Evolutionary conservation across 2,797 vertebrate genomes (phyloP), one percentile per base, ranked within the genome.

Genomic region (Notolabrus celidotus): DNA sequence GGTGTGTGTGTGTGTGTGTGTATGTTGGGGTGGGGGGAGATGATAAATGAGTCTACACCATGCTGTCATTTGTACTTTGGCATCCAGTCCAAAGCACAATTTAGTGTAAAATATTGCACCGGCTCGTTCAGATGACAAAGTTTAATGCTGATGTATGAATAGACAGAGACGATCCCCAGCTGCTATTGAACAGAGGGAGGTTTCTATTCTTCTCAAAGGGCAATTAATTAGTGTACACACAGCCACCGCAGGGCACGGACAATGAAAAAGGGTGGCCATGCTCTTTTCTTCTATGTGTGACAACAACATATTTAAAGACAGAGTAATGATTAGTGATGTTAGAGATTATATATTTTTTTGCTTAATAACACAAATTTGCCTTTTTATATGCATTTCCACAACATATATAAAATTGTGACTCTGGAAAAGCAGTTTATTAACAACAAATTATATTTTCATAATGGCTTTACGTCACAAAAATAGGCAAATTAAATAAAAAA

Each of bases 71-170:
- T 91, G 89, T 86, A 86, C 87, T 88, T 89, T 89, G 89, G 91
- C 89, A 89, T 89, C 85, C 67, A 88, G 89, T 91, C 89, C 88
- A 84, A 84, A 81, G 87, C 80, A 91, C 89, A 90, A 88, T 91
- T 91, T 89, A 90, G 84, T 89, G 83, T 90, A 91, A 93, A 92
- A 92, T 91, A 92, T 93, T 86, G 84, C 69, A 11, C 31, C 25
- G 63, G 88, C 86, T 86, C 62, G 77, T 84, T 89, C 72, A 84
- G 79, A 89, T 90, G 92, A 92, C 90, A 91, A 91, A 88, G 84
- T 92, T 86, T 91, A 92, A 93, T 89, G 85, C 74, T 92, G 92
- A 93, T 92, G 89, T 88, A 93, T 93, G 91, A 91, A 90, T 73
- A 81, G 89, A 84, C 84, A 63, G 65, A 83, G 74, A 77, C 57